Percentiles rank a stretch among this genome's conserved stretches.
Evolutionary conservation across 2,113 vertebrate genomes (phyloP).

Genomic region (Leiothrix lutea): DNA sequence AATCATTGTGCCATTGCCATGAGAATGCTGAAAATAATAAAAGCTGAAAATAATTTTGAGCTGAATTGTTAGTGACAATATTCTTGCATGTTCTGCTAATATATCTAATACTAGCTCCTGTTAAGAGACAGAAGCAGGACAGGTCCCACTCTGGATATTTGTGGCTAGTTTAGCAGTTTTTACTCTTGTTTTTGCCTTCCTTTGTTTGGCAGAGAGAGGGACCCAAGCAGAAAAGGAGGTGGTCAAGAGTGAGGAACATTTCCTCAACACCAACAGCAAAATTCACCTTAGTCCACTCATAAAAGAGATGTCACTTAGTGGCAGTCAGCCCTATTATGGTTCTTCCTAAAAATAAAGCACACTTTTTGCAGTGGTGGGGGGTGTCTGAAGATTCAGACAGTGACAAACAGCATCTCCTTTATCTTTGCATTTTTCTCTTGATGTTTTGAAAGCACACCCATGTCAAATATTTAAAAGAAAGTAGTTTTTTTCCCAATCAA

Average conservation of each 20-base stretch:
- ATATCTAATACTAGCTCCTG: neutral
- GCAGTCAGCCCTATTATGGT: neutral
- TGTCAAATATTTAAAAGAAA: slow-evolving; percentile 29
- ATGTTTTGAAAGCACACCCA: neutral
- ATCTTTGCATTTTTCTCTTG: slow-evolving; percentile 24
- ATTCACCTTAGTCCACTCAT: neutral
- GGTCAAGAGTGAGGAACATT: neutral
- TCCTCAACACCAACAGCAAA: neutral
- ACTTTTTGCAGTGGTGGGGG: neutral
- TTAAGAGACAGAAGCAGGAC: neutral
- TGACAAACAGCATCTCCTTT: slow-evolving; percentile 34
- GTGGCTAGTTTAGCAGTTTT: neutral
- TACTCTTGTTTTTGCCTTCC: neutral
- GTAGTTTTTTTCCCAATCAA: neutral
- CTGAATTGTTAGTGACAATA: neutral
- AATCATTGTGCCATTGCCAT: neutral
- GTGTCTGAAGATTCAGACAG: neutral
- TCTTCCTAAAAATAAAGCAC: slow-evolving; percentile 53
- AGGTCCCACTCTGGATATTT: neutral
- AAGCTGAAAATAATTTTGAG: no score
- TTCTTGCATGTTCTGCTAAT: neutral
- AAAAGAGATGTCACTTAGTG: neutral
- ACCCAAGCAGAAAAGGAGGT: neutral
- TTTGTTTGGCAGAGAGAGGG: neutral
- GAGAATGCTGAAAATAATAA: neutral